phyloP scores from a whole-genome alignment of 2,888 invertebrate species.

The Beris morrisii region DNA sequence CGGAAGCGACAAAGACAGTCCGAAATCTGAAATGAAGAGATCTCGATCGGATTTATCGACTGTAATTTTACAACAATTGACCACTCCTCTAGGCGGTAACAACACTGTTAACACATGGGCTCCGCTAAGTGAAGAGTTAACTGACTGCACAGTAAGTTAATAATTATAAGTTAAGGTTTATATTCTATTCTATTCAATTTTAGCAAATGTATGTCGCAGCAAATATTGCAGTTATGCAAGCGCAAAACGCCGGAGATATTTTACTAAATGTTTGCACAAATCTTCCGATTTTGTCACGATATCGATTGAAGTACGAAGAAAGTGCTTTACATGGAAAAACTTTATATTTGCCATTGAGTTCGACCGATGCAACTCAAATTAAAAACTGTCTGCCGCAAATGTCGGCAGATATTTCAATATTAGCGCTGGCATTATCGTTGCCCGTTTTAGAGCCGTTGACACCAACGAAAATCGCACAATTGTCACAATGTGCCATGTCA shows the following conservation, averaged over 20 bases:
- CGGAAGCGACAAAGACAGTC: conserved; percentile 62
- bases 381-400: conserved; percentile 72
- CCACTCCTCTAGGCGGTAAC: conserved; percentile 64
- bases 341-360: conserved; percentile 67
- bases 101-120: conserved; percentile 57
- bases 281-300: conserved; percentile 65
- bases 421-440: conserved; percentile 76
- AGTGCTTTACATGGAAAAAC: conserved; percentile 63
- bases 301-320: conserved; percentile 59
- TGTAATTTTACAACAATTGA: conserved; percentile 72
- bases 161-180: neutral
- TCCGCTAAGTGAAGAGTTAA: conserved; percentile 56
- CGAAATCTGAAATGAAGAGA: conserved; percentile 60
- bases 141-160: conserved; percentile 55
- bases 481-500: conserved; percentile 80
- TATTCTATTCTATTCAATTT: conserved; percentile 42
- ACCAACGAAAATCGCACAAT: conserved; percentile 76
- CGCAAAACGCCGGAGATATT: conserved; percentile 78
- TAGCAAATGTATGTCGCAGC: conserved; percentile 78
- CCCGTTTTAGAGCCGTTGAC: conserved; percentile 88
- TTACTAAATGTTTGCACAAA: conserved; percentile 80
- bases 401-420: conserved; percentile 81
- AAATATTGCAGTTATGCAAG: conserved; percentile 77
- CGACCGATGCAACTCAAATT: conserved; percentile 73
- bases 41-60: conserved; percentile 70